Conservation (phyloP, 2,113 vertebrate species). For the Corydoras maculifer region DNA sequence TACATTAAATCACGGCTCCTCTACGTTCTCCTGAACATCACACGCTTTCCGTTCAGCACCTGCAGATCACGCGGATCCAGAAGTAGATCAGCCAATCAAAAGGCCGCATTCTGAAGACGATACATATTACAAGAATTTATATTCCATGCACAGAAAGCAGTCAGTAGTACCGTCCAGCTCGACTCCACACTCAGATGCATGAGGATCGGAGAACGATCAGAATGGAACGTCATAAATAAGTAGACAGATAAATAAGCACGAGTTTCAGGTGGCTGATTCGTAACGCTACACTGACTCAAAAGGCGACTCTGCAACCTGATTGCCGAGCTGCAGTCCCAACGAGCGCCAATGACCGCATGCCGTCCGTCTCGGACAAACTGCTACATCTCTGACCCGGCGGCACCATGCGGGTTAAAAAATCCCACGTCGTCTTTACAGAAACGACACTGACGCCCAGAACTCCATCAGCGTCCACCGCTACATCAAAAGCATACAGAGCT, state of each 20-base stretch:
- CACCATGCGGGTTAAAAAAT: constrained; percentile 41
- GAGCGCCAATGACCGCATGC: no score
- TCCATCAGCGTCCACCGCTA: background rate
- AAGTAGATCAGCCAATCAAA: background rate
- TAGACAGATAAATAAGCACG: constrained; percentile 11
- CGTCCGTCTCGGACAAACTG: no score
- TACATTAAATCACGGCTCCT: no score
- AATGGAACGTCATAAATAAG: constrained; percentile 38
- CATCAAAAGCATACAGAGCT: background rate
- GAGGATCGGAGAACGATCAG: constrained; percentile 12
- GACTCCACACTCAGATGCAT: no score
- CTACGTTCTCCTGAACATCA: no score
- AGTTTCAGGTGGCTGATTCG: constrained; percentile 1
- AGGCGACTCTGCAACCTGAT: no score
- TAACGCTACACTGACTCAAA: constrained; percentile 32
- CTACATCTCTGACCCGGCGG: background rate
- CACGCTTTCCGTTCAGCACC: no score
- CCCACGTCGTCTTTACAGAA: constrained; percentile 11
- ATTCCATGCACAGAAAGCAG: constrained; percentile 34
- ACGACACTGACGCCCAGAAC: background rate
- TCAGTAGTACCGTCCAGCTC: constrained; percentile 52
- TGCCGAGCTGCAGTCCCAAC: no score
- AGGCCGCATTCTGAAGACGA: background rate
- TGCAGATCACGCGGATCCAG: background rate
- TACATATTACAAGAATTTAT: constrained; percentile 2